Percentiles rank a stretch among this genome's conserved stretches.
These are phyloP conservation scores for Xiphydria camelus DNA, from an alignment of 2,888 invertebrate genomes.

Conservation along the genomic window DNA sequence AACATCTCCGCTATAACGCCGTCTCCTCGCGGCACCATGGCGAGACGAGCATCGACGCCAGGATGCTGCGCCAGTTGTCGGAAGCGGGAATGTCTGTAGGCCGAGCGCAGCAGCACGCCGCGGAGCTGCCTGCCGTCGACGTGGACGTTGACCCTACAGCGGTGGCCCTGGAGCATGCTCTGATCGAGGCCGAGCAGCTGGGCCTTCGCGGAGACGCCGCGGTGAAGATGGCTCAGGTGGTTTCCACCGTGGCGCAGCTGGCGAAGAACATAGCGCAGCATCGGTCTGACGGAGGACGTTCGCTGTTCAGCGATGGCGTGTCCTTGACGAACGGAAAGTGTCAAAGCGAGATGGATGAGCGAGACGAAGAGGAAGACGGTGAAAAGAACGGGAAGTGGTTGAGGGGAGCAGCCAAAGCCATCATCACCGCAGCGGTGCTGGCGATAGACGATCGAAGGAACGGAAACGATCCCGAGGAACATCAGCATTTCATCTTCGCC, in stretches of 20 bases:
- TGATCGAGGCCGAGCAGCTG: conserved; percentile 50
- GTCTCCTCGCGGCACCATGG: conserved; percentile 54
- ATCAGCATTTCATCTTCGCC: conserved; percentile 42
- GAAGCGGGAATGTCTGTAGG: conserved; percentile 73
- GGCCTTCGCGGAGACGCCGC: conserved; percentile 53
- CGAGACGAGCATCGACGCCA: conserved; percentile 67
- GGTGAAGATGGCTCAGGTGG: conserved; percentile 57
- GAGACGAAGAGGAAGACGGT: conserved; percentile 9
- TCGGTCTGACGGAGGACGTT: conserved; percentile 18
- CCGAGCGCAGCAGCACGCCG: conserved; percentile 65
- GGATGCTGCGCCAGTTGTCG: conserved; percentile 68
- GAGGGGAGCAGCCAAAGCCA: conserved; percentile 39
- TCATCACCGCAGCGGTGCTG: conserved; percentile 44
- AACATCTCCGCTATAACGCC: conserved; percentile 46
- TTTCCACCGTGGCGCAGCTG: conserved; percentile 51
- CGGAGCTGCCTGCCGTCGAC: conserved; percentile 66
- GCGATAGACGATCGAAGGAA: conserved; percentile 30
- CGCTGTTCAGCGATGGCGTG: too few relatives aligned
- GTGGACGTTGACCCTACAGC: conserved; percentile 58
- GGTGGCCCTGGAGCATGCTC: conserved; percentile 47
- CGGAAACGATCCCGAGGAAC: conserved; percentile 24
- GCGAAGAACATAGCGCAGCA: conserved; percentile 49
- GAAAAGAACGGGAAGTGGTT: conserved; percentile 29
- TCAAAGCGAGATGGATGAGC: conserved; percentile 4
- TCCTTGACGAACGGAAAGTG: conserved; percentile 31